Conservation (phyloP, 2,888 invertebrate genomes). For the Lissocephala sabroskyi region DNA sequence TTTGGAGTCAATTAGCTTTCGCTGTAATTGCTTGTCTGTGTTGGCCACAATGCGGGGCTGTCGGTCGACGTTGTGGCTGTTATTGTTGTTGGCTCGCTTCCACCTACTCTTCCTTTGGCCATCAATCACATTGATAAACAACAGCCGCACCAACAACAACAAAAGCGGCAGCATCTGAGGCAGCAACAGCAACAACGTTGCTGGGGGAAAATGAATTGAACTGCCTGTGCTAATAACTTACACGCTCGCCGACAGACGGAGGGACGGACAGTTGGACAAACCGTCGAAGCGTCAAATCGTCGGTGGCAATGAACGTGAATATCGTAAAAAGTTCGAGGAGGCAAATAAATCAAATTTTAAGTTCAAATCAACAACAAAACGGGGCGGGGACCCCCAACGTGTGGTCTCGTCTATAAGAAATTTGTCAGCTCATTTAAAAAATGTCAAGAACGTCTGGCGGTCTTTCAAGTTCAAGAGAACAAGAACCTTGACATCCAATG, state of each 20-base stretch:
- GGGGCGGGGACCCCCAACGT: neutral
- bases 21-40: neutral
- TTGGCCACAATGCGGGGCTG: neutral
- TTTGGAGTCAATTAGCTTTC: constrained; percentile 6
- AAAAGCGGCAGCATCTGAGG: neutral
- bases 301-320: neutral
- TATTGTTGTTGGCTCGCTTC: neutral
- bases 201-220: neutral
- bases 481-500: no score
- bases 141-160: constrained; percentile 20
- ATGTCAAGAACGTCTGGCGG: constrained; percentile 1
- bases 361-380: constrained; percentile 26
- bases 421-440: constrained; percentile 25
- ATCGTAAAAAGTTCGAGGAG: neutral
- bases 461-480: no score
- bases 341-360: constrained; percentile 24
- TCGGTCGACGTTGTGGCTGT: no score
- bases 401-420: constrained; percentile 4
- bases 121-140: constrained; percentile 53
- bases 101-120: constrained; percentile 33
- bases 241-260: no score
- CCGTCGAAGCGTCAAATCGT: no score
- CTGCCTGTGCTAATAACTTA: neutral
- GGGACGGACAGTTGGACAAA: no score
- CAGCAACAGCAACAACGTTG: neutral